These are phyloP conservation scores for Conomelus anceps DNA, from an alignment of 2,888 invertebrate genomes.

Conservation along the genomic window DNA sequence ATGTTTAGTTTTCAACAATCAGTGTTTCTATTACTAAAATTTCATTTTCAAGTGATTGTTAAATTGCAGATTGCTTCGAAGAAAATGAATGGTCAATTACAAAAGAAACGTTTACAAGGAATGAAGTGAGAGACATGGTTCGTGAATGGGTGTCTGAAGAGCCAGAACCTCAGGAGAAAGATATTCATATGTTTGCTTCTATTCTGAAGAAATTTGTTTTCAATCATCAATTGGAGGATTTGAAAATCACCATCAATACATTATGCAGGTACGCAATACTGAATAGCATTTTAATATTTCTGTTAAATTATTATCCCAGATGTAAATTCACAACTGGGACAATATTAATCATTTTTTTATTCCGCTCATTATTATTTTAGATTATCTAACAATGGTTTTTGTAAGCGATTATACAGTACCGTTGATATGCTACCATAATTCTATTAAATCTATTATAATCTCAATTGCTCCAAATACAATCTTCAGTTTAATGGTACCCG, in stretches of 20 bases:
- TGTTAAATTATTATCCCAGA: no score
- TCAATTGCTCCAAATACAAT: no score
- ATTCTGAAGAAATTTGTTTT: not conserved
- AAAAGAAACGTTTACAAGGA: not conserved
- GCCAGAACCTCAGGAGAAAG: not conserved
- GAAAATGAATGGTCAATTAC: not conserved
- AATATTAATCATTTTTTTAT: no score
- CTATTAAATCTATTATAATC: no score
- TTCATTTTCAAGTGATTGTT: not conserved
- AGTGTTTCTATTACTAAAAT: not conserved
- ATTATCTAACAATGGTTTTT: no score
- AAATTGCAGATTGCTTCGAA: not conserved
- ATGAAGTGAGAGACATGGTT: not conserved
- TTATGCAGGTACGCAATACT: not conserved
- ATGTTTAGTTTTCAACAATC: no score
- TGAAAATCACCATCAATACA: not conserved
- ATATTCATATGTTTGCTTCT: not conserved
- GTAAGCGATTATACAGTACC: no score
- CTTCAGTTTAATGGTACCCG: no score
- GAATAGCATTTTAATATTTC: not conserved
- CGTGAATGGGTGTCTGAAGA: not conserved
- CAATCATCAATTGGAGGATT: not conserved
- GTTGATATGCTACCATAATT: no score
- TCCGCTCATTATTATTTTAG: no score
- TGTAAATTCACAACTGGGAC: no score